Base-by-base conservation (phyloP, 2,888 invertebrate species). In the Dynastes grantii region DNA sequence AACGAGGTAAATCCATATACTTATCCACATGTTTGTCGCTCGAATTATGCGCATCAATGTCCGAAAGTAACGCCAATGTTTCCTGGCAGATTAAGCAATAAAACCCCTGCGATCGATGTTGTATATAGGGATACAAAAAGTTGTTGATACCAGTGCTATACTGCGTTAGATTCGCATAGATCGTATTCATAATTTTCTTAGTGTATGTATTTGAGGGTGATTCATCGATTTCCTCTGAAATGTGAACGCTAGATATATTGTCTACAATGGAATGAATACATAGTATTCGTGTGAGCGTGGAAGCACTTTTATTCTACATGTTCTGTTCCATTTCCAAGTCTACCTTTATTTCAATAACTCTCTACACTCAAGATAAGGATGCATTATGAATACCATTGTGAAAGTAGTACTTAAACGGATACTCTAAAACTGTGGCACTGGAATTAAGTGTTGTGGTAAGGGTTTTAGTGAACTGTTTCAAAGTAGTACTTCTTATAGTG, bases 71-170 rank as follows among this genome's bases (percentile, higher is more conserved):
- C 55, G n/a, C 11, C n/a, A 55, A 1, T n/a, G 71, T 11, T 8
- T 32, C 32, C 27, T n/a, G 32, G 40, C 71, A 71, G 6, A 58
- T 37, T 40, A 71, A 58, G 22, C 71, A 71, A 11, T 32, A 71
- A 4, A 58, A 16, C 1, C 1, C n/a, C 16, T 37, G 8, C 9
- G 22, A 6, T 37, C 53, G 53, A 9, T 16, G 29, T 55, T 71
- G 71, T 1, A 71, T 55, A 37, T 37, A 71, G 2, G 22, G 71
- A n/a, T 55, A 58, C 2, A n/a, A 16, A 13, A 37, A 32, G 16
- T 71, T 27, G 53, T 70, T 27, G n/a, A 51, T 6, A 1, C 11
- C 13, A 6, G 29, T 22, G 2, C 6, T 51, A 53, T 70, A 70
- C 27, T 70, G 51, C 8, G 53, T 53, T 51, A 70, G n/a, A 49